These are phyloP conservation scores for Microplitis manilae DNA, from an alignment of 2,888 invertebrate species.

Conservation along the genomic window DNA sequence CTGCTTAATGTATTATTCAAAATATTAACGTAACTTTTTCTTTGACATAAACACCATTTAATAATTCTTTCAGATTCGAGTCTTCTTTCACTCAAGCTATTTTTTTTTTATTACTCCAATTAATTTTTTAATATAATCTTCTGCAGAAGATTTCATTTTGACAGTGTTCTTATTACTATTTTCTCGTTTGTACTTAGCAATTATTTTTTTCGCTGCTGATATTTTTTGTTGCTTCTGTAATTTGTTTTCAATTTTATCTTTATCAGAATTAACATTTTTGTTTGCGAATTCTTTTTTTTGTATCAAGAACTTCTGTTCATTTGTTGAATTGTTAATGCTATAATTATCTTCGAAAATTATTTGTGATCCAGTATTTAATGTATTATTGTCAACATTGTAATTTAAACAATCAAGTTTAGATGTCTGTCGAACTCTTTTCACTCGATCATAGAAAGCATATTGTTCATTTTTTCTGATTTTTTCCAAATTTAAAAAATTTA, in stretches of 20 bases:
- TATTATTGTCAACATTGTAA: no score
- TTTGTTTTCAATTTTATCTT: neutral
- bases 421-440: no score
- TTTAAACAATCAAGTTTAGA: no score
- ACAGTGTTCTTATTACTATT: neutral
- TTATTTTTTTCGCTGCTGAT: neutral
- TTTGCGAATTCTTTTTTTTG: neutral
- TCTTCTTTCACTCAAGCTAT: neutral
- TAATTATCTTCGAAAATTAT: no score
- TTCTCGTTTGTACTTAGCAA: neutral
- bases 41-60: conserved; percentile 21
- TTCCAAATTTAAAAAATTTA: no score
- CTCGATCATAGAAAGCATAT: no score
- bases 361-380: no score
- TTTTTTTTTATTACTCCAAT: neutral
- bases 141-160: neutral
- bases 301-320: neutral
- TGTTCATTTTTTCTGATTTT: no score
- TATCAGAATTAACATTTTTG: neutral
- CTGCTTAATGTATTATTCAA: conserved; percentile 8
- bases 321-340: no score
- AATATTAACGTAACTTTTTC: neutral
- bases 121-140: neutral
- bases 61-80: conserved; percentile 10
- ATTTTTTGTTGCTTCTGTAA: neutral